Conservation (phyloP, 1,140 invertebrate genomes). For the Brachionus koreanus region DNA sequence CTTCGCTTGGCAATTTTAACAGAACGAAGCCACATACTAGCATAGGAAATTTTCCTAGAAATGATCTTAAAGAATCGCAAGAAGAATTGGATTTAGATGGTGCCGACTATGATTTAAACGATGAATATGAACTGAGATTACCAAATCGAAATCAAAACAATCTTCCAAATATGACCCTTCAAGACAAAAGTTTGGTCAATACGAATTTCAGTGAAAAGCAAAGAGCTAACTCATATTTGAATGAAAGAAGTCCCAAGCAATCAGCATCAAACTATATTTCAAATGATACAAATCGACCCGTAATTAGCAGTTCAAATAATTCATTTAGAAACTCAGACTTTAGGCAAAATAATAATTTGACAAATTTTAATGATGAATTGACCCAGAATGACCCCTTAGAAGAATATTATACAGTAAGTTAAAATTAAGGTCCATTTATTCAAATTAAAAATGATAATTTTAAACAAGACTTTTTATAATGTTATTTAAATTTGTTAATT, state of each 20-base stretch:
- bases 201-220: neutral
- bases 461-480: no score
- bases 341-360: neutral
- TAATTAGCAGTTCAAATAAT: neutral
- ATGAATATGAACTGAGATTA: neutral
- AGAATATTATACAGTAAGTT: constrained; percentile 20
- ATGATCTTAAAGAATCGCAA: constrained; percentile 6
- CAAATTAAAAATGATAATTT: no score
- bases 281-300: constrained; percentile 10
- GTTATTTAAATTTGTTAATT: no score
- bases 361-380: neutral
- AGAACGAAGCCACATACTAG: neutral
- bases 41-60: neutral
- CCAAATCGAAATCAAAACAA: neutral
- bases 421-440: no score
- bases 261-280: neutral
- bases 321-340: neutral
- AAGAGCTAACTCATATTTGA: neutral
- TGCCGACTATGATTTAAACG: constrained; percentile 35
- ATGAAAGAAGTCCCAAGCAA: neutral
- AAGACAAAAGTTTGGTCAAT: neutral
- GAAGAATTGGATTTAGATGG: constrained; percentile 5
- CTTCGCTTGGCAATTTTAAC: neutral
- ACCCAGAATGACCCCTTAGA: constrained; percentile 1
- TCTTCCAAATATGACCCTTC: neutral